phyloP scores from a whole-genome alignment of 2,797 vertebrate species.

The Pseudomugil gertrudae region DNA sequence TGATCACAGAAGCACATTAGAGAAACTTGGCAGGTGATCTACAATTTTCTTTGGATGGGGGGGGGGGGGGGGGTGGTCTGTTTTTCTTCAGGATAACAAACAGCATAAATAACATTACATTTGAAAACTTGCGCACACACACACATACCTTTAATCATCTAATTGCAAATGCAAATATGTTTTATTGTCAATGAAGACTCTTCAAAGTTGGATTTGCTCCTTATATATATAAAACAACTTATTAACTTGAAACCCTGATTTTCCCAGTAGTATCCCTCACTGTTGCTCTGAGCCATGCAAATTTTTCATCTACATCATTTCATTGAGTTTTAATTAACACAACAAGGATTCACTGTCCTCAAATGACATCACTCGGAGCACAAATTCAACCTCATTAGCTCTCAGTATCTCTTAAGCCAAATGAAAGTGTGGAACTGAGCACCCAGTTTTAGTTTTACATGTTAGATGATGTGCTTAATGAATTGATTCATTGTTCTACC shows the following conservation, averaged over 20 bases:
- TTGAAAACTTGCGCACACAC: too few species aligned
- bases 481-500: constrained; percentile 67
- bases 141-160: not conserved
- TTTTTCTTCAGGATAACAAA: constrained; percentile 43
- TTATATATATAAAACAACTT: constrained; percentile 63
- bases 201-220: constrained; percentile 40
- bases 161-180: constrained; percentile 29
- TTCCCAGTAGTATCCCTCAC: constrained; percentile 67
- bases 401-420: constrained; percentile 66
- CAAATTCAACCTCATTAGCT: constrained; percentile 79
- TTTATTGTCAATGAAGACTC: constrained; percentile 25
- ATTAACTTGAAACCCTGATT: constrained; percentile 62
- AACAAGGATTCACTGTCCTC: constrained; percentile 80
- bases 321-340: constrained; percentile 81
- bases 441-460: constrained; percentile 52
- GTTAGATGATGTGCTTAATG: constrained; percentile 64
- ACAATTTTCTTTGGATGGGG: constrained; percentile 53
- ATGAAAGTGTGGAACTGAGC: constrained; percentile 52
- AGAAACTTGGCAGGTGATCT: constrained; percentile 58
- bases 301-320: constrained; percentile 76
- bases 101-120: constrained; percentile 25
- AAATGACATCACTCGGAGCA: constrained; percentile 76
- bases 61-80: constrained; percentile 6
- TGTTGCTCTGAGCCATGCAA: constrained; percentile 73
- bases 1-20: constrained; percentile 68